phyloP scores from a whole-genome alignment of 2,113 vertebrate species.

The Aphelocoma coerulescens region DNA sequence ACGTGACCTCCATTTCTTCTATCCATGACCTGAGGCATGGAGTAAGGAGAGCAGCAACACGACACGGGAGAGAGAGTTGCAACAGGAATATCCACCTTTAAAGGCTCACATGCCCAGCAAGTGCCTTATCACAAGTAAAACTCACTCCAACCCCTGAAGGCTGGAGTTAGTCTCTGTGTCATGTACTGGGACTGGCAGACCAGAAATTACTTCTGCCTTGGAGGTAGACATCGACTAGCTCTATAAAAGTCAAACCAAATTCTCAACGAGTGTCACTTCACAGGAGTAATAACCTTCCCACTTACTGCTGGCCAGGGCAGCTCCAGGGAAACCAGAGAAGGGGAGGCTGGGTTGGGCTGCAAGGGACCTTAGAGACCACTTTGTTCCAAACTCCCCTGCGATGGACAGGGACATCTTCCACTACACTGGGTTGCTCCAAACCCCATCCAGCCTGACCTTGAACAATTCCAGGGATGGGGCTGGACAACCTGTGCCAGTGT shows the following conservation, averaged over 20 bases:
- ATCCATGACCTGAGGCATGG: background rate
- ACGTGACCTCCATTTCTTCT: background rate
- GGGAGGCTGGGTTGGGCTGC: accelerated
- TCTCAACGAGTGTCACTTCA: background rate
- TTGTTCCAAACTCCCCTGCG: background rate
- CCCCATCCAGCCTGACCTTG: background rate
- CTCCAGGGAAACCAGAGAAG: background rate
- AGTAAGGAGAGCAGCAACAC: background rate
- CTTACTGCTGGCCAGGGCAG: background rate
- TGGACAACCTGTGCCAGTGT: background rate
- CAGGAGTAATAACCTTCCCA: background rate
- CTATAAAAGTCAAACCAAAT: background rate
- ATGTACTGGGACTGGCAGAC: background rate
- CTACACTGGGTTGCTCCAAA: background rate
- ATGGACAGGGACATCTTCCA: background rate
- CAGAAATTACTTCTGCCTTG: background rate
- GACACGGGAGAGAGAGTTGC: accelerated
- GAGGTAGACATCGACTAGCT: background rate
- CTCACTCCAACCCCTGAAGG: background rate
- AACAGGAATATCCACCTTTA: background rate
- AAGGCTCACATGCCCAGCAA: accelerated
- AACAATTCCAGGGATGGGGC: background rate
- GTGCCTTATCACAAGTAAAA: background rate
- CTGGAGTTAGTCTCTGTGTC: background rate
- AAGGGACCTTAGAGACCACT: background rate